These are phyloP conservation scores for Nothoprocta pentlandii DNA, from an alignment of 2,113 vertebrate species.

Conservation along the genomic window DNA sequence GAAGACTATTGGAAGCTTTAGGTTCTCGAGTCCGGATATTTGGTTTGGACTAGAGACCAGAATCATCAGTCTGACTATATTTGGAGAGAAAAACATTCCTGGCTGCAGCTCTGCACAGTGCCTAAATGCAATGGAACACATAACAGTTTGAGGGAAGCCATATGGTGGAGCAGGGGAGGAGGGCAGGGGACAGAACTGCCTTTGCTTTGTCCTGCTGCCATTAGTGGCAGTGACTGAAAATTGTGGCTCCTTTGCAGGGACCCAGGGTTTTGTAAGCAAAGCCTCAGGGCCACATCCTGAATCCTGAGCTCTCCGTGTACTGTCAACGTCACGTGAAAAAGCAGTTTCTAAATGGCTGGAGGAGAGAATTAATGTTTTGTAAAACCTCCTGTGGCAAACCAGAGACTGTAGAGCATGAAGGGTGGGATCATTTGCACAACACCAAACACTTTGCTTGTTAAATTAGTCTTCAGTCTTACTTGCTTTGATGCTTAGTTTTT, in stretches of 20 bases:
- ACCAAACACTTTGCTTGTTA: accelerated
- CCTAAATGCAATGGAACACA: constrained; percentile 11
- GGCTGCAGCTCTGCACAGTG: background rate
- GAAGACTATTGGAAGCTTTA: background rate
- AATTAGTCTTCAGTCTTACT: background rate
- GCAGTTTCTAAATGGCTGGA: background rate
- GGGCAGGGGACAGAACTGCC: background rate
- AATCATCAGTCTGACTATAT: constrained; percentile 9
- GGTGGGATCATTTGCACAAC: accelerated
- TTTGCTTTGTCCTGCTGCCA: background rate
- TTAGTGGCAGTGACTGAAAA: background rate
- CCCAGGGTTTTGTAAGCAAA: background rate
- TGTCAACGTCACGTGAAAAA: background rate
- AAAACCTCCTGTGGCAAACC: accelerated
- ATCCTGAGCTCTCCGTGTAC: background rate
- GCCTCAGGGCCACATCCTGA: background rate
- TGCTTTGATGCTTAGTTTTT: background rate
- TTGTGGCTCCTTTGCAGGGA: accelerated
- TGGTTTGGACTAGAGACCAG: constrained; percentile 9
- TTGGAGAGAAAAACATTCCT: constrained; percentile 50
- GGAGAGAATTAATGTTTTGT: background rate
- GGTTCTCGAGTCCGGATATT: background rate
- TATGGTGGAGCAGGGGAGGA: background rate
- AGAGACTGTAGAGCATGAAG: background rate
- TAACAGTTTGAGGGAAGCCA: constrained; percentile 19